Evolutionary conservation across 2,113 vertebrate genomes (phyloP).

Genomic region (Tragelaphus buxtoni): DNA sequence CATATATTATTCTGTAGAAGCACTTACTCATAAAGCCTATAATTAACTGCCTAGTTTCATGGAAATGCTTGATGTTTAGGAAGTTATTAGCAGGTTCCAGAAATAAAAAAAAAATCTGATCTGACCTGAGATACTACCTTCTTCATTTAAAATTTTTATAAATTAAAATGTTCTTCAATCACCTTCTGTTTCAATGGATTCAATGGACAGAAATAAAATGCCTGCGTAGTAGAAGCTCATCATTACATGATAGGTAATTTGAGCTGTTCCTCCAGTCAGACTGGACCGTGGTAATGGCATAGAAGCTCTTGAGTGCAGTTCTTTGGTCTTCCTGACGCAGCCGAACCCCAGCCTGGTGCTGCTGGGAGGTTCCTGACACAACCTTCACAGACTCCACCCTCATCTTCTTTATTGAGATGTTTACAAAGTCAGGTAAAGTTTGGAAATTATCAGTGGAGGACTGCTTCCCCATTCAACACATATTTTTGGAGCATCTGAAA

Average conservation of each 20-base stretch:
- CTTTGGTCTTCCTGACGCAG: not conserved
- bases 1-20: conserved; percentile 41
- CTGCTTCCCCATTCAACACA: not conserved
- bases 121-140: conserved; percentile 60
- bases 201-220: conserved; percentile 33
- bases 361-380: not conserved
- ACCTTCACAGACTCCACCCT: not conserved
- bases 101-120: not conserved
- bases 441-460: not conserved
- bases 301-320: not conserved
- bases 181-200: conserved; percentile 38
- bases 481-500: not conserved
- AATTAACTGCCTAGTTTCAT: conserved; percentile 53
- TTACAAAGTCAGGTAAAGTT: not conserved
- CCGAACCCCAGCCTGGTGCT: not conserved
- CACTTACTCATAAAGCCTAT: conserved; percentile 42
- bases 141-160: conserved; percentile 52
- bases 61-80: conserved; percentile 64
- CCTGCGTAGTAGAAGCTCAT: not conserved
- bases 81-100: conserved; percentile 55
- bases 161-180: conserved; percentile 54
- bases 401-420: not conserved
- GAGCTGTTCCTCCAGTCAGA: not conserved
- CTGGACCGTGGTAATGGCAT: not conserved
- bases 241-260: not conserved